Percentiles rank a stretch among this genome's conserved stretches.
These are phyloP conservation scores for Catharus fuscescens DNA, from an alignment of 2,113 vertebrate genomes.

Conservation along the genomic window DNA sequence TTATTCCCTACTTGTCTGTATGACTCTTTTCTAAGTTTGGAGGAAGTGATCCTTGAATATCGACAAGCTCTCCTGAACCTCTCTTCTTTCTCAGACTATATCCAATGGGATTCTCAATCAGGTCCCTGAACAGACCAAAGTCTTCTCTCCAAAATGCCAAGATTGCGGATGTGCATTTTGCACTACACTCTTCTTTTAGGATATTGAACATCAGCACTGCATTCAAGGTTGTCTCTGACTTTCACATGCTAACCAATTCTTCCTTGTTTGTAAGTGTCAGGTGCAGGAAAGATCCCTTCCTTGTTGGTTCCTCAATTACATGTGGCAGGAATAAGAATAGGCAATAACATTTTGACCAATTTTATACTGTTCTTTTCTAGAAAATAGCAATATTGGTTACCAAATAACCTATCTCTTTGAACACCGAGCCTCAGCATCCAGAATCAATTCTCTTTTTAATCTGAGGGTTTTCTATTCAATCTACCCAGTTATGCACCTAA, in stretches of 20 bases:
- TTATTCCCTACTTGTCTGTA: neutral
- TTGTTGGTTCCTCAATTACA: neutral
- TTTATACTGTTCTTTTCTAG: neutral
- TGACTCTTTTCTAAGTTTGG: neutral
- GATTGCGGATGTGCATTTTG: neutral
- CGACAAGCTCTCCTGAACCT: neutral
- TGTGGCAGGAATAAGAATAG: neutral
- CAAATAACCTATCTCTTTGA: neutral
- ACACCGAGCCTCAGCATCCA: neutral
- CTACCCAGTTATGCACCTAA: neutral
- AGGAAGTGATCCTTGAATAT: neutral
- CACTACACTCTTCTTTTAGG: neutral
- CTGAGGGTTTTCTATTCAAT: neutral
- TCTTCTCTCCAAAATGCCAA: neutral
- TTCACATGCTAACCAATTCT: neutral
- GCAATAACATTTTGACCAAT: neutral
- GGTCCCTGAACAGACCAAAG: neutral
- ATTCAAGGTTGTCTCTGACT: neutral
- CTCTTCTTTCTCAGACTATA: neutral
- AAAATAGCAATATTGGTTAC: rapidly evolving
- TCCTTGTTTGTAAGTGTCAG: neutral
- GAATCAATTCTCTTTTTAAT: neutral
- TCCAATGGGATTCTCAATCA: neutral
- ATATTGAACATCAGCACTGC: neutral
- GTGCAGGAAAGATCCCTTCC: neutral